Evolutionary conservation across 1,140 invertebrate species (phyloP).

Genomic region (Calliphora vicina): DNA sequence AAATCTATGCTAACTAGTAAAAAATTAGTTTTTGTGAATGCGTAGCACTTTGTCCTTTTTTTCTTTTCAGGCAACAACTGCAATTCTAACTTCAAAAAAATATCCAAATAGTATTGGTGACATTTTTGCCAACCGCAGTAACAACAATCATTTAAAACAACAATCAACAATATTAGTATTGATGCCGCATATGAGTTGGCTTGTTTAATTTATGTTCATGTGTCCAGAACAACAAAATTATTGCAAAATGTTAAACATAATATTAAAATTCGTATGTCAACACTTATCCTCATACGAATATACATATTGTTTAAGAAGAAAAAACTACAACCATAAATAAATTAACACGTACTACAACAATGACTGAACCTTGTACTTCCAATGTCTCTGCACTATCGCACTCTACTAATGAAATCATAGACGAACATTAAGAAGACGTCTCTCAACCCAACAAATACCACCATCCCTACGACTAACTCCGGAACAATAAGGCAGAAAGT

Average conservation of each 20-base stretch:
- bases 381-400: background rate
- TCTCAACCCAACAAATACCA: background rate
- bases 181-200: constrained; percentile 85
- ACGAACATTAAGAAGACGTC: background rate
- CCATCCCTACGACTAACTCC: too few species aligned
- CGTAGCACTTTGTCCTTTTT: background rate
- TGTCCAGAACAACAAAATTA: background rate
- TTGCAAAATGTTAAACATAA: background rate
- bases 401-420: background rate
- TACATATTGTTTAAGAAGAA: too few species aligned
- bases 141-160: constrained; percentile 45
- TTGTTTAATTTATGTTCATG: constrained; percentile 70
- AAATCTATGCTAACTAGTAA: too few species aligned
- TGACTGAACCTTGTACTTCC: too few species aligned
- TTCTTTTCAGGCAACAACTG: too few species aligned
- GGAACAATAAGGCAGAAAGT: constrained; percentile 46
- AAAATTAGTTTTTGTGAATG: too few species aligned
- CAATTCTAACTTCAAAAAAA: constrained; percentile 7
- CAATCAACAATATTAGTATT: constrained; percentile 79
- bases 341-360: background rate
- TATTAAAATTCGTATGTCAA: too few species aligned
- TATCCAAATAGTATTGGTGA: constrained; percentile 59
- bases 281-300: too few species aligned
- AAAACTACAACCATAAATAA: background rate
- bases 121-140: constrained; percentile 48